Conservation (phyloP, 2,888 invertebrate species). For the Ctenicera cuprea region DNA sequence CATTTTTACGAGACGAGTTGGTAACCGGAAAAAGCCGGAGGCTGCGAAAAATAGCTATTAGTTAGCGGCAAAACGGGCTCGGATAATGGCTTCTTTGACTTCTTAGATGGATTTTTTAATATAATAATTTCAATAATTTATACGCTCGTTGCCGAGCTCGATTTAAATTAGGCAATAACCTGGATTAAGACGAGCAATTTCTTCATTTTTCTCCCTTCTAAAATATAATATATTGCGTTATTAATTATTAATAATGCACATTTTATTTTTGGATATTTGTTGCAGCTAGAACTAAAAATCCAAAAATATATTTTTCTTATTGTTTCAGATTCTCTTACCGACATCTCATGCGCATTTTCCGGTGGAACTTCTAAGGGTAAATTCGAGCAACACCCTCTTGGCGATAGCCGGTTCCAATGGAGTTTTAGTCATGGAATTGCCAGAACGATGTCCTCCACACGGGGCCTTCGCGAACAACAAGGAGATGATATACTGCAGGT, state of each 20-base stretch:
- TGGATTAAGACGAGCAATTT: conserved; percentile 66
- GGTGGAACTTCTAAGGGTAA: conserved; percentile 81
- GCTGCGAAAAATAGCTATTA: conserved; percentile 71
- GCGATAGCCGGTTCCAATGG: conserved; percentile 84
- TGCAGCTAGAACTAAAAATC: neutral
- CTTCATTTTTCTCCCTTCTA: conserved; percentile 46
- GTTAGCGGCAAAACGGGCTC: conserved; percentile 70
- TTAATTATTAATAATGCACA: conserved; percentile 52
- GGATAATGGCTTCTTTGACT: conserved; percentile 79
- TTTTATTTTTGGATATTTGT: conserved; percentile 1
- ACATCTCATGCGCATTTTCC: conserved; percentile 81
- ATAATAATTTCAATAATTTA: conserved; percentile 82
- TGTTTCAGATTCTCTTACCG: conserved; percentile 81
- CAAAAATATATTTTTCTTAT: conserved; percentile 14
- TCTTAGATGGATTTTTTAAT: conserved; percentile 85
- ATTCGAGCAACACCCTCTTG: conserved; percentile 80
- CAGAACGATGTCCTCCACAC: conserved; percentile 82
- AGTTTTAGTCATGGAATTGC: conserved; percentile 82
- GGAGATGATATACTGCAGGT: conserved; percentile 83
- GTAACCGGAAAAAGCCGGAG: conserved; percentile 61
- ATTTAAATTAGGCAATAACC: conserved; percentile 74
- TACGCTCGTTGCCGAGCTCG: conserved; percentile 63
- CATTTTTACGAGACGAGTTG: conserved; percentile 63
- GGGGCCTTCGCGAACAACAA: conserved; percentile 82
- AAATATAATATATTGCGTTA: conserved; percentile 47